Evolutionary conservation across 2,113 vertebrate genomes (phyloP).

Genomic region (Gadus macrocephalus): DNA sequence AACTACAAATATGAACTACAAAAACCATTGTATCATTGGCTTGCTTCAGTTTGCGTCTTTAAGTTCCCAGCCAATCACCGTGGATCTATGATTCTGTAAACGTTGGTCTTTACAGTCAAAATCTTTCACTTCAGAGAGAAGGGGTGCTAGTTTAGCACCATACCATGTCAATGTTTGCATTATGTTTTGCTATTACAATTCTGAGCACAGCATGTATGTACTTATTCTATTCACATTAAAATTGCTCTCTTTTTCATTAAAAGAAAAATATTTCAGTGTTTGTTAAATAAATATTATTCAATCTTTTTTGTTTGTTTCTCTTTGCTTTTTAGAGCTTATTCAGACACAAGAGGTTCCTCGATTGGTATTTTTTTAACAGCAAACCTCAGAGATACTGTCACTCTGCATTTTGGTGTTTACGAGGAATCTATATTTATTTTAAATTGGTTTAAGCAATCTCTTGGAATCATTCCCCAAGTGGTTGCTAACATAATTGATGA

Average conservation of each 20-base stretch:
- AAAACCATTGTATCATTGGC: no score
- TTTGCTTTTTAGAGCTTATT: constrained; percentile 18
- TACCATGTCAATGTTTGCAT: constrained; percentile 6
- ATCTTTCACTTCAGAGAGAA: constrained; percentile 20
- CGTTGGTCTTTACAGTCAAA: constrained; percentile 3
- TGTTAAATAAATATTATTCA: no score
- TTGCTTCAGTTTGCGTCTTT: not conserved
- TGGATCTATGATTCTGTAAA: constrained; percentile 14
- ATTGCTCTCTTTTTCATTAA: no score
- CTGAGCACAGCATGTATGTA: constrained; percentile 35
- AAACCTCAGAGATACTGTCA: constrained; percentile 24
- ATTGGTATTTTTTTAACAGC: constrained; percentile 17
- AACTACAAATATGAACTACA: no score
- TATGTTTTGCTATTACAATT: constrained; percentile 32
- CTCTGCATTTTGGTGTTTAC: constrained; percentile 12
- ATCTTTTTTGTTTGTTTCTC: constrained; percentile 1
- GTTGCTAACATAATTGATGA: not conserved
- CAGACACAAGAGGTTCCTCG: not conserved
- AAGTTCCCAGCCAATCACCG: constrained; percentile 40
- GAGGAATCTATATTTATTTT: not conserved
- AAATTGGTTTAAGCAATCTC: constrained; percentile 37
- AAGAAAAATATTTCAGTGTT: no score
- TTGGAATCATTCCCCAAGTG: constrained; percentile 29
- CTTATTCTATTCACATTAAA: not conserved
- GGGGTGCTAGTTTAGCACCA: constrained; percentile 18